Evolutionary conservation across 2,113 vertebrate genomes (phyloP).

Genomic region (Carassius auratus): DNA sequence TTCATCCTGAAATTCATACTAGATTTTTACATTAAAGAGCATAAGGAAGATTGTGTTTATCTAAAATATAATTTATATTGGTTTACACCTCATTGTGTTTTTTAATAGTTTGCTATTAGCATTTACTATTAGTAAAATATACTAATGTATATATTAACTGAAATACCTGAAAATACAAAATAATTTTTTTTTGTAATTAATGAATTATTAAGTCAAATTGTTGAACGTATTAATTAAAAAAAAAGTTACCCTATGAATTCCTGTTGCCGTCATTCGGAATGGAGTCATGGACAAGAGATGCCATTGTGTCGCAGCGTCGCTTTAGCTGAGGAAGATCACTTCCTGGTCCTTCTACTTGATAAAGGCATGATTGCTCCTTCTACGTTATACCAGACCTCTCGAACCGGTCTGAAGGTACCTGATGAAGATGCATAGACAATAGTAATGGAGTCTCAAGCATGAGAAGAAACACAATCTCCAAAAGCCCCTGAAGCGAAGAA

Average conservation of each 20-base stretch:
- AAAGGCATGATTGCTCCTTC: constrained; percentile 47
- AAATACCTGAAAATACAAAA: not conserved
- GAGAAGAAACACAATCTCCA: constrained; percentile 68
- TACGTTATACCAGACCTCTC: constrained; percentile 33
- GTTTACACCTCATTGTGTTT: not conserved
- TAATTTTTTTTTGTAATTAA: not conserved
- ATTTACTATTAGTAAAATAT: not conserved
- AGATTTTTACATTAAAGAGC: not conserved
- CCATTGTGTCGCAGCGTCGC: constrained; percentile 61
- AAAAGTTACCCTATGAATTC: constrained; percentile 60
- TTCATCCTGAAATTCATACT: not conserved
- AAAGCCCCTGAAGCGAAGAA: constrained; percentile 79
- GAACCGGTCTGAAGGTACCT: constrained; percentile 18
- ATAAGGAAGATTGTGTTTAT: not conserved
- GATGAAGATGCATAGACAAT: constrained; percentile 34
- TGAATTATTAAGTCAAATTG: not conserved
- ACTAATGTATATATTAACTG: not conserved
- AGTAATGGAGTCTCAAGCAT: constrained; percentile 42
- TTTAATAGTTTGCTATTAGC: not conserved
- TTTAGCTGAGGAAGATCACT: constrained; percentile 48
- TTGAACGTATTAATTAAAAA: not conserved
- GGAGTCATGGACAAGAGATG: constrained; percentile 58
- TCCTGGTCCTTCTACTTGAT: constrained; percentile 60
- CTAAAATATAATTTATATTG: not conserved
- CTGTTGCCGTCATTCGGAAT: constrained; percentile 28